Conservation (phyloP, 1,140 invertebrate genomes). For the Drosophila kanapiae region DNA sequence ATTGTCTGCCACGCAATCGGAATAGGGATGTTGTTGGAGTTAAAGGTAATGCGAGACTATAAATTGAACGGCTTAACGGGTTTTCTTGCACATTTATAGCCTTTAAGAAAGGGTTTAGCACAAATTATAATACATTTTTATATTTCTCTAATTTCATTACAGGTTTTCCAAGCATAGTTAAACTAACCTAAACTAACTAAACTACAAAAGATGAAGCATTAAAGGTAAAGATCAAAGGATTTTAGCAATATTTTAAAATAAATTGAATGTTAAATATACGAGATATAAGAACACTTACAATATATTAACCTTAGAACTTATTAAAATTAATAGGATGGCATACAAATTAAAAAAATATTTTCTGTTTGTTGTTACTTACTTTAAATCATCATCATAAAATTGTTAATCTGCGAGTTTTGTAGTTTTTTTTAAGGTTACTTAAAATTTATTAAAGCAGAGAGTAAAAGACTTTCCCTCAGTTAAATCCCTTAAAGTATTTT, state of each 20-base stretch:
- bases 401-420: too few species aligned
- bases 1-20: constrained; percentile 23
- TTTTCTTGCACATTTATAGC: neutral
- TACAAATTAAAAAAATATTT: too few species aligned
- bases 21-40: constrained; percentile 16
- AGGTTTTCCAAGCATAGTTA: neutral
- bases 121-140: neutral
- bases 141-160: neutral
- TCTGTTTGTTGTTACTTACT: too few species aligned
- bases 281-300: neutral
- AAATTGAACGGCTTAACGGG: neutral
- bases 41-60: constrained; percentile 3
- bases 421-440: too few species aligned
- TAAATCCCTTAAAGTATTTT: too few species aligned
- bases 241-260: neutral
- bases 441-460: too few species aligned
- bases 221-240: neutral
- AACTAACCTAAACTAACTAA: neutral
- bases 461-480: neutral
- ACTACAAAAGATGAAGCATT: neutral
- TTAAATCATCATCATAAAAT: too few species aligned
- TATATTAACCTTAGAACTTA: too few species aligned
- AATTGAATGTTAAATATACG: neutral
- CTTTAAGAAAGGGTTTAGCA: too few species aligned
- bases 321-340: too few species aligned